Evolutionary conservation across 1,140 invertebrate species (phyloP).

Genomic region (Danaus melanippus): DNA sequence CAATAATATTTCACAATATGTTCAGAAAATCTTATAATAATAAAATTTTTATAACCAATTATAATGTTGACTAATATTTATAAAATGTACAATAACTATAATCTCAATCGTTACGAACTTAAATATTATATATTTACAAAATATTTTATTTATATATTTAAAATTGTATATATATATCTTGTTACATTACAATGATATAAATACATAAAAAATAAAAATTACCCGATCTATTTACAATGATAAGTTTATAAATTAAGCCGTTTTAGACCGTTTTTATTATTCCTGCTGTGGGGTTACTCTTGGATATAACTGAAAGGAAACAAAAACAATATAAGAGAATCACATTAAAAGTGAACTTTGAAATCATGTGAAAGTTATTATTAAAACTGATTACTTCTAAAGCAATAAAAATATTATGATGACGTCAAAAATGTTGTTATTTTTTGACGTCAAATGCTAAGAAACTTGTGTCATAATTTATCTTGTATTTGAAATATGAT

Average conservation of each 20-base stretch:
- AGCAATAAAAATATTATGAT: too few relatives aligned
- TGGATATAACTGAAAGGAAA: slow-evolving; percentile 64
- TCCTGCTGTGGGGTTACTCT: slow-evolving; percentile 63
- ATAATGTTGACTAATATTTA: slow-evolving; percentile 67
- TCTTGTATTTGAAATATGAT: too few relatives aligned
- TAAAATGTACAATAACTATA: slow-evolving; percentile 68
- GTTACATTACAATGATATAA: slow-evolving; percentile 66
- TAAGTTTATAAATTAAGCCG: slow-evolving; percentile 43
- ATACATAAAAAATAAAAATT: slow-evolving; percentile 68
- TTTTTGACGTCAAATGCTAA: too few relatives aligned
- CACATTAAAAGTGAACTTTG: neutral
- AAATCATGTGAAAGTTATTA: too few relatives aligned
- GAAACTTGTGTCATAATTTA: too few relatives aligned
- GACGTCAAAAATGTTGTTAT: too few relatives aligned
- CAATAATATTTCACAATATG: slow-evolving; percentile 67
- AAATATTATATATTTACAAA: slow-evolving; percentile 67
- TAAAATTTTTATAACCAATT: slow-evolving; percentile 60
- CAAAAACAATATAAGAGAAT: slow-evolving; percentile 14
- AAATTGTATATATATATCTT: slow-evolving; percentile 62
- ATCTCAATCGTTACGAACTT: slow-evolving; percentile 68
- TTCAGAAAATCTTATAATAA: slow-evolving; percentile 59
- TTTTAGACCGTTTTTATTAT: slow-evolving; percentile 26
- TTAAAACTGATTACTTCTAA: too few relatives aligned
- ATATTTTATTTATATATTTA: slow-evolving; percentile 59
- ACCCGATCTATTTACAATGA: slow-evolving; percentile 60